Evolutionary conservation across 2,888 invertebrate species (phyloP), one percentile per base, ranked within the genome.

Genomic region (Sturmia bella): DNA sequence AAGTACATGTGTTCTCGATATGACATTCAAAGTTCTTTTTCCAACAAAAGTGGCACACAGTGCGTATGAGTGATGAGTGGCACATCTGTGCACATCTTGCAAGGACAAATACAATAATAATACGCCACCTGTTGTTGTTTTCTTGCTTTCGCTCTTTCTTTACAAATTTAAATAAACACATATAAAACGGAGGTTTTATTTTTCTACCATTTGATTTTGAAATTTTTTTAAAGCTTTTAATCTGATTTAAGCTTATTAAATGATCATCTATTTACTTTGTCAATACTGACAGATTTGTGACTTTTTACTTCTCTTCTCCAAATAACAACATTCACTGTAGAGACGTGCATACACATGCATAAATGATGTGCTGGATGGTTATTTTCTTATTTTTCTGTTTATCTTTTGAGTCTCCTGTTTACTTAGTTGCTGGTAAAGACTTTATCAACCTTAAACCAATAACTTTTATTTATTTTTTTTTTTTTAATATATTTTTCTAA

Each of bases 321-420:
- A 56, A 45, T 11, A 32, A 7, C 45, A 27, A 4, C 21, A 37
- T 45, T 32, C 21, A n/a, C 7, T 52, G 24, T 39, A 9, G 66
- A 75, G 66, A 24, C 41, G 19, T 50, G n/a, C n/a, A n/a, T n/a
- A n/a, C n/a, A n/a, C n/a, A n/a, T n/a, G n/a, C n/a, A 75, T 66
- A 66, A 66, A 75, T 59, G 50, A 75, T 52, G 52, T 57, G n/a
- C 57, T 61, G 50, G 41, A 39, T 17, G 15, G n/a, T 43, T 21
- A n/a, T 21, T 21, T 39, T 59, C 7, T 27, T 39, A 32, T 9
- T 41, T 19, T 7, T 11, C 2, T 32, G 32, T 37, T 52, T 61
- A 15, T 52, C 17, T 32, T 6, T 52, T 48, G 1, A 27, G 41
- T 52, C 27, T 11, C 24, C 27, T 43, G 15, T 27, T 43, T 27